These are phyloP conservation scores for Hypercompe scribonia DNA, from an alignment of 2,888 invertebrate species.

Conservation along the genomic window DNA sequence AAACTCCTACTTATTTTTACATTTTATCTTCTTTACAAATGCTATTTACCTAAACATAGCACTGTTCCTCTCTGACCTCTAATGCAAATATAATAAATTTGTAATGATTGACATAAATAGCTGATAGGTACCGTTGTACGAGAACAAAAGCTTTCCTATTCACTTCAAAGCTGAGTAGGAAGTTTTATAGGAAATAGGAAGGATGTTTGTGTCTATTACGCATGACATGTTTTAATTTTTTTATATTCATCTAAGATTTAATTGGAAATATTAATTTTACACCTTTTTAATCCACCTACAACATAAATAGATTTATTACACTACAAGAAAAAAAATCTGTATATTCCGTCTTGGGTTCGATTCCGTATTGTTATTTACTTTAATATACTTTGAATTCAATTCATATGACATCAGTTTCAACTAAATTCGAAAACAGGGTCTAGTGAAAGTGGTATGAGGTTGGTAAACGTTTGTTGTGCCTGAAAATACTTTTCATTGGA, in stretches of 20 bases:
- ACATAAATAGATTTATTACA: too few relatives aligned
- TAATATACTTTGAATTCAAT: too few relatives aligned
- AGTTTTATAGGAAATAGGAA: slow-evolving; percentile 37
- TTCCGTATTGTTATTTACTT: too few relatives aligned
- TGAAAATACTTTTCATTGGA: too few relatives aligned
- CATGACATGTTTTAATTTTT: slow-evolving; percentile 19
- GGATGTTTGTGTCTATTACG: slow-evolving; percentile 27
- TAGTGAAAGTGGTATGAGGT: too few relatives aligned
- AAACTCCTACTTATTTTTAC: not conserved
- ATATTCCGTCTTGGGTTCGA: too few relatives aligned
- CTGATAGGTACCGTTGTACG: not conserved
- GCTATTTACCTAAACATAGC: not conserved
- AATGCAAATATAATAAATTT: not conserved
- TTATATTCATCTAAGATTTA: not conserved
- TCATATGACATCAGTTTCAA: too few relatives aligned
- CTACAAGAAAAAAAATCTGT: too few relatives aligned
- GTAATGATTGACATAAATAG: not conserved
- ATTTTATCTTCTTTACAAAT: too few relatives aligned
- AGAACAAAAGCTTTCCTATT: slow-evolving; percentile 16
- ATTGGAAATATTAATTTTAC: not conserved
- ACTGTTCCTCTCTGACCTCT: not conserved
- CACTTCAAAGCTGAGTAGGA: slow-evolving; percentile 24
- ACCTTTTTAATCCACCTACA: too few relatives aligned
- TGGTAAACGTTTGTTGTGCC: too few relatives aligned
- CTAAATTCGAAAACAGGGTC: too few relatives aligned